Conservation (phyloP, 2,888 invertebrate genomes). For the Rotaria macrura region DNA sequence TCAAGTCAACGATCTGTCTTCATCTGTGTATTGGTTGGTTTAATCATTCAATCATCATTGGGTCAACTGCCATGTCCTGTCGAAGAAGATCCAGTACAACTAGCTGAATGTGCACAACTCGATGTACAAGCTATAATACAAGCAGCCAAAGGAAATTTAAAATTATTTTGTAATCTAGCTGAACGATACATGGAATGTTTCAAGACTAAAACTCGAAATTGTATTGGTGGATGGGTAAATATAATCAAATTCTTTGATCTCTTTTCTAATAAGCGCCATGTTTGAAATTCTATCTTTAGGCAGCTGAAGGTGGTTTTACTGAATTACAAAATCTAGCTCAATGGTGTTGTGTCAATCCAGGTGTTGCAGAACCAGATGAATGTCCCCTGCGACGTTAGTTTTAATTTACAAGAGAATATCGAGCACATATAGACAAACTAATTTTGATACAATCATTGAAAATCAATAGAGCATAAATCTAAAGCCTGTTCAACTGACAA, state of each 20-base stretch:
- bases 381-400: slow-evolving; percentile 31
- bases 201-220: slow-evolving; percentile 30
- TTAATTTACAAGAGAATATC: background rate
- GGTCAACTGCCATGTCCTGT: slow-evolving; percentile 24
- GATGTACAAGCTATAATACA: slow-evolving; percentile 32
- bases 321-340: slow-evolving; percentile 32
- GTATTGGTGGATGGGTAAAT: slow-evolving; percentile 30
- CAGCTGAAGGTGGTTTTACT: slow-evolving; percentile 30
- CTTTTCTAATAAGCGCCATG: too few relatives aligned
- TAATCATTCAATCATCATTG: background rate
- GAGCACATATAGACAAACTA: background rate
- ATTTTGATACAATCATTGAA: too few relatives aligned
- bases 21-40: background rate
- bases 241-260: too few relatives aligned
- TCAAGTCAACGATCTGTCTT: background rate
- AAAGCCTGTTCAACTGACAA: too few relatives aligned
- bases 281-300: background rate
- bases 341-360: slow-evolving; percentile 28
- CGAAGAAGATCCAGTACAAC: slow-evolving; percentile 32
- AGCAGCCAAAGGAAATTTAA: slow-evolving; percentile 30
- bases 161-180: slow-evolving; percentile 31
- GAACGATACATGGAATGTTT: slow-evolving; percentile 33
- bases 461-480: too few relatives aligned
- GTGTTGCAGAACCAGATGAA: slow-evolving; percentile 25
- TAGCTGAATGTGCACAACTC: slow-evolving; percentile 32